phyloP scores from a whole-genome alignment of 2,888 invertebrate genomes.

The Scaptomyza cyrtandrae region DNA sequence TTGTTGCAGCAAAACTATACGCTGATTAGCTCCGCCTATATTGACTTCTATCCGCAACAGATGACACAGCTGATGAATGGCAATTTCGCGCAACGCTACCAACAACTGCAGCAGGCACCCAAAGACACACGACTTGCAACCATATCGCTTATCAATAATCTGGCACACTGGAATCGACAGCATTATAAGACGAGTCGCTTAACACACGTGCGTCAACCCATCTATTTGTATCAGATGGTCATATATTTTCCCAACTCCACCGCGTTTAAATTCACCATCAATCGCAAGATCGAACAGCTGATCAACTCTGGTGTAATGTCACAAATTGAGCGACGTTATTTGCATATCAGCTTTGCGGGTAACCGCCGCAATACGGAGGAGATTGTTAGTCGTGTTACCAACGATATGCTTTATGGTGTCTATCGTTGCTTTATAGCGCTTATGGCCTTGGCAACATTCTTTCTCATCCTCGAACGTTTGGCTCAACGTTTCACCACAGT shows the following conservation, averaged over 20 bases:
- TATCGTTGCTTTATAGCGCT: conserved; percentile 25
- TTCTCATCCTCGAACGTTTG: conserved; percentile 55
- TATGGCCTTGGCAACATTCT: conserved; percentile 7
- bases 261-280: conserved; percentile 51
- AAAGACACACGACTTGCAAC: conserved; percentile 42
- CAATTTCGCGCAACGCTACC: conserved; percentile 33
- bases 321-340: conserved; percentile 50
- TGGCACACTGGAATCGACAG: conserved; percentile 61
- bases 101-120: conserved; percentile 31
- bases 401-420: conserved; percentile 32
- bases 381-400: conserved; percentile 23
- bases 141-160: conserved; percentile 57
- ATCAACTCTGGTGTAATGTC: conserved; percentile 60
- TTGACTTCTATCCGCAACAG: conserved; percentile 63
- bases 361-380: not conserved
- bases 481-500: conserved; percentile 21
- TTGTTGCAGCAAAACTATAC: conserved; percentile 61
- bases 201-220: conserved; percentile 60
- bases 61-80: conserved; percentile 44
- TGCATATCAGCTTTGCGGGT: conserved; percentile 8
- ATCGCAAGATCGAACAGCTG: conserved; percentile 64
- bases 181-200: conserved; percentile 47
- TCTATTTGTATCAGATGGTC: conserved; percentile 63
- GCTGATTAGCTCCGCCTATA: conserved; percentile 44
- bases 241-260: conserved; percentile 69